Evolutionary conservation across 2,113 vertebrate genomes (phyloP).

Genomic region (Erpornis zantholeuca): DNA sequence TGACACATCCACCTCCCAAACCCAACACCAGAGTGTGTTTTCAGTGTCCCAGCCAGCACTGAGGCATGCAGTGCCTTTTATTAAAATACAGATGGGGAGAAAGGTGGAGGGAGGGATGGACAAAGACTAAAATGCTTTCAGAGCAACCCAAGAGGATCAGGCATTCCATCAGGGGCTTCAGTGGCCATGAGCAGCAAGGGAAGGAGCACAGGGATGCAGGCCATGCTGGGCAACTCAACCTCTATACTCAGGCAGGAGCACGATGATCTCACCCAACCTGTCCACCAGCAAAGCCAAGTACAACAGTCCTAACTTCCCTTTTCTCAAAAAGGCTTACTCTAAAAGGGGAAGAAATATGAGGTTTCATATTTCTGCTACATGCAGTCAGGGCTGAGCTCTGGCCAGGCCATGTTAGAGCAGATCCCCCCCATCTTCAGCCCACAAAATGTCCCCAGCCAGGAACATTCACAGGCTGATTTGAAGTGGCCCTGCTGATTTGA

Average conservation of each 20-base stretch:
- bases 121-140: not conserved
- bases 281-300: not conserved
- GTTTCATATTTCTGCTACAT: not conserved
- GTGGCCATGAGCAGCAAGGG: not conserved
- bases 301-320: not conserved
- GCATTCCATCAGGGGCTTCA: not conserved
- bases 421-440: not conserved
- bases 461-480: not conserved
- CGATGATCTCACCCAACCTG: not conserved
- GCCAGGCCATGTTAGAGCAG: not conserved
- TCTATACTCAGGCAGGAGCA: not conserved
- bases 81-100: not conserved
- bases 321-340: not conserved
- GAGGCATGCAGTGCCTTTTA: not conserved
- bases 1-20: not conserved
- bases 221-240: not conserved
- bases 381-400: not conserved
- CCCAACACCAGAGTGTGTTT: rapidly evolving
- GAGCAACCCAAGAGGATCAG: not conserved
- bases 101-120: not conserved
- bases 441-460: not conserved
- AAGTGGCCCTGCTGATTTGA: not conserved
- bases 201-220: not conserved
- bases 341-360: not conserved
- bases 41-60: not conserved